These are phyloP conservation scores for Astatoreochromis straeleni DNA, from an alignment of 2,113 vertebrate genomes.

Conservation along the genomic window DNA sequence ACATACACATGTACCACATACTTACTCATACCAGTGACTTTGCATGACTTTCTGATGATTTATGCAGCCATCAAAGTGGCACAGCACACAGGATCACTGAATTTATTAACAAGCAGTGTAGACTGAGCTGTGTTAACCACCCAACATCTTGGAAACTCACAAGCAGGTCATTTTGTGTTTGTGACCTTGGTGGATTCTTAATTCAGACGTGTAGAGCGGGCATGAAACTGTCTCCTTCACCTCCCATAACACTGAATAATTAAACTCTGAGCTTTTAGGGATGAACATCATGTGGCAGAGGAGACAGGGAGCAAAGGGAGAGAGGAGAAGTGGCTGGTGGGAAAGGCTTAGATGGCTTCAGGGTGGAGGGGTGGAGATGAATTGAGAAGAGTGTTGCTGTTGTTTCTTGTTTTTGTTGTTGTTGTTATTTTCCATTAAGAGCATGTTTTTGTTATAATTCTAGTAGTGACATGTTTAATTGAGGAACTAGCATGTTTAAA, in stretches of 20 bases:
- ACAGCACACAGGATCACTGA: neutral
- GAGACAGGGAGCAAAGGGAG: neutral
- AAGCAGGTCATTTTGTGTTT: neutral
- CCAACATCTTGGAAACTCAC: neutral
- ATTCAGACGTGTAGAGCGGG: neutral
- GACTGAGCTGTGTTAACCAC: neutral
- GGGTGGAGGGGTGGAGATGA: neutral
- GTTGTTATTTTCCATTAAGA: neutral
- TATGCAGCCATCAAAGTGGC: neutral
- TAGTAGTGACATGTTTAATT: neutral
- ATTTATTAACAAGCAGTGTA: conserved; percentile 9
- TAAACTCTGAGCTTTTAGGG: neutral
- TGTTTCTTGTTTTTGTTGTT: neutral
- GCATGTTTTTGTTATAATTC: neutral
- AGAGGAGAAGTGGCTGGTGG: neutral
- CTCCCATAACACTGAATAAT: conserved; percentile 16
- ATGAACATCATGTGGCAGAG: neutral
- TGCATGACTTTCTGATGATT: neutral
- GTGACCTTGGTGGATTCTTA: neutral
- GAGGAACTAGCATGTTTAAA: neutral
- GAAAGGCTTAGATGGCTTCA: neutral
- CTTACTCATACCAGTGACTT: neutral
- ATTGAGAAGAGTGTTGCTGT: neutral
- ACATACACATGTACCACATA: neutral
- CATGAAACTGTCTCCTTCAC: neutral